phyloP scores from a whole-genome alignment of 2,888 invertebrate species.

The Orchestes rusci region DNA sequence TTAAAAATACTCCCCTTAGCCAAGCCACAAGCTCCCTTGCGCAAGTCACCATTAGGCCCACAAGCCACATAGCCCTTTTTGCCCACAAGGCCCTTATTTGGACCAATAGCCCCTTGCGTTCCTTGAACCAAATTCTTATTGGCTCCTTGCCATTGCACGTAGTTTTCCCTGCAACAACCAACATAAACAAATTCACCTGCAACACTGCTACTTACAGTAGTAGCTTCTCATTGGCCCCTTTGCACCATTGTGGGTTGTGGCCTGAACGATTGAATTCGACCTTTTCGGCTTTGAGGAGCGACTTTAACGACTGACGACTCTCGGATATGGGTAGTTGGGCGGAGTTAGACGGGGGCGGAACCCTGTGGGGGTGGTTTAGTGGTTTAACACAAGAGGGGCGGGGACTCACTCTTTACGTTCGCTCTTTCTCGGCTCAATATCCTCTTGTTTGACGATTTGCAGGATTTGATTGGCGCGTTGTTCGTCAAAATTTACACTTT shows the following conservation, averaged over 20 bases:
- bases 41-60: slow-evolving; percentile 59
- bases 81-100: slow-evolving; percentile 41
- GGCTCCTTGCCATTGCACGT: slow-evolving; percentile 77
- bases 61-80: slow-evolving; percentile 48
- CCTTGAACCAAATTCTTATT: slow-evolving; percentile 56
- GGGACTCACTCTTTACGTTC: slow-evolving; percentile 1
- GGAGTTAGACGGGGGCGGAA: slow-evolving; percentile 10
- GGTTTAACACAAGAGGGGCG: too few species aligned
- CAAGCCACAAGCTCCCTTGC: slow-evolving; percentile 63
- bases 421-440: slow-evolving; percentile 36
- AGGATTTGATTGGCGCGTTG: slow-evolving; percentile 74
- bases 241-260: slow-evolving; percentile 62
- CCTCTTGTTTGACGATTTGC: slow-evolving; percentile 63
- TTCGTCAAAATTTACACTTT: slow-evolving; percentile 82
- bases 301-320: slow-evolving; percentile 42
- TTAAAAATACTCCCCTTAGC: slow-evolving; percentile 76
- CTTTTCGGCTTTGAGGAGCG: slow-evolving; percentile 38
- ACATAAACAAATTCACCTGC: background rate
- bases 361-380: background rate
- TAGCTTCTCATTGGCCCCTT: slow-evolving; percentile 71
- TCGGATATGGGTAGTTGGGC: slow-evolving; percentile 36
- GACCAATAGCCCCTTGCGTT: slow-evolving; percentile 49
- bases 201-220: slow-evolving; percentile 58
- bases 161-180: slow-evolving; percentile 62
- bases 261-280: slow-evolving; percentile 46